Evolutionary conservation across 2,797 vertebrate species (phyloP), one percentile per base, ranked within the genome.

Genomic region (Perodicticus potto): DNA sequence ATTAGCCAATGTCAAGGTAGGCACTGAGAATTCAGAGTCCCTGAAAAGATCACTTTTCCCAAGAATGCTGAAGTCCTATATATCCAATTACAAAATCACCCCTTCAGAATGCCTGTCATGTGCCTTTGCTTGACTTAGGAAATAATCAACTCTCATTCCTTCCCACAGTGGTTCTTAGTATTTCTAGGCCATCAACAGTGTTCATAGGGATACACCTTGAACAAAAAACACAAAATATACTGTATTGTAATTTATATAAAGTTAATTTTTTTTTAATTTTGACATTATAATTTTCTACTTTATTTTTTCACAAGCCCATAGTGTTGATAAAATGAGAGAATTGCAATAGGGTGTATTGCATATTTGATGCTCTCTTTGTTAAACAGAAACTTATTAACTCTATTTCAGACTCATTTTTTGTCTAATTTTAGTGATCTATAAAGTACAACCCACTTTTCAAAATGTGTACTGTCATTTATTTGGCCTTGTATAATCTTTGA

Each of bases 361-460:
- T 45, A 45, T 83, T 86, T 23, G 78, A n/a, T 86, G 17, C 0
- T 80, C 12, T 90, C 94, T 83, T 94, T 37, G 92, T 91, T 89
- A 85, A 91, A 29, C 40, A 70, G 20, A 88, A 88, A 88, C n/a
- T n/a, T 72, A 16, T 23, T 91, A 84, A 91, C 13, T 76, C 8
- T 73, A 27, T 55, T 7, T 86, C 22, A 40, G 43, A 57, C 63
- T 27, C 88, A 92, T 40, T 67, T 93, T 85, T 20, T 82, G 63
- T 87, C 17, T 63, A 57, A 81, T 70, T 92, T 81, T 57, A 34
- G 29, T 89, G 34, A 5, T 40, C 20, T 63, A 63, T 70, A 55
- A 93, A 72, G 20, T 82, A 7, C 3, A 86, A 91, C 5, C 14
- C 22, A 91, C 16, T 59, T 86, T 86, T 55, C 7, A 86, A 91